Conservation (phyloP, 2,113 vertebrate genomes). For the Bos javanicus region DNA sequence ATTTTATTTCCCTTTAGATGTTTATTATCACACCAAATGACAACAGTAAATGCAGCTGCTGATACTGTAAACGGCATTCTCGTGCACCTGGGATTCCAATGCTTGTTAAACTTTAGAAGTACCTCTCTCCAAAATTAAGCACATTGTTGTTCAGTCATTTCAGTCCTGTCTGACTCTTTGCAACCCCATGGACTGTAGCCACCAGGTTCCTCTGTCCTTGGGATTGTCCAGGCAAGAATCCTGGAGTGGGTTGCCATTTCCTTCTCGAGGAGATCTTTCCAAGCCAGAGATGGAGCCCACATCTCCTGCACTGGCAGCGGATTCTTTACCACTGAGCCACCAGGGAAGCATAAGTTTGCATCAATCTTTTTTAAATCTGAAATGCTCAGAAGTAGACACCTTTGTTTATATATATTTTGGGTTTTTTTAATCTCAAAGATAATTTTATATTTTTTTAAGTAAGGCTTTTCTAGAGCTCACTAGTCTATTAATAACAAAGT, state of each 20-base stretch:
- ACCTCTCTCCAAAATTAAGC: constrained; percentile 16
- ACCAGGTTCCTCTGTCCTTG: neutral
- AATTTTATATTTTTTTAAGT: neutral
- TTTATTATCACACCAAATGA: neutral
- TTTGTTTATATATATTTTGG: neutral
- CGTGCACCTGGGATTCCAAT: neutral
- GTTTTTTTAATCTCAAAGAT: neutral
- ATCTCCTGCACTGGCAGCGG: neutral
- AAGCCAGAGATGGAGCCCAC: neutral
- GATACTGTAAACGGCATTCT: neutral
- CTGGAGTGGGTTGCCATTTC: neutral
- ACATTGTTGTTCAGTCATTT: neutral
- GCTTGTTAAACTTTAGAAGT: neutral
- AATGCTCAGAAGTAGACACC: neutral
- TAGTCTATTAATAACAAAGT: neutral
- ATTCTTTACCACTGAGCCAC: neutral
- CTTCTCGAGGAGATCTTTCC: neutral
- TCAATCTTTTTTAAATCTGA: constrained; percentile 5
- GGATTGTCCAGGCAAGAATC: neutral
- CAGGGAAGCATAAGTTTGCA: neutral
- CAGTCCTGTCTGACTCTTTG: neutral
- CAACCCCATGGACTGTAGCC: neutral
- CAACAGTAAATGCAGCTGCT: neutral
- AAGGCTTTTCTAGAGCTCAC: neutral
- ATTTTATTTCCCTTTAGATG: neutral